These are phyloP conservation scores for Paguma larvata DNA, from an alignment of 2,797 vertebrate genomes.

Conservation along the genomic window DNA sequence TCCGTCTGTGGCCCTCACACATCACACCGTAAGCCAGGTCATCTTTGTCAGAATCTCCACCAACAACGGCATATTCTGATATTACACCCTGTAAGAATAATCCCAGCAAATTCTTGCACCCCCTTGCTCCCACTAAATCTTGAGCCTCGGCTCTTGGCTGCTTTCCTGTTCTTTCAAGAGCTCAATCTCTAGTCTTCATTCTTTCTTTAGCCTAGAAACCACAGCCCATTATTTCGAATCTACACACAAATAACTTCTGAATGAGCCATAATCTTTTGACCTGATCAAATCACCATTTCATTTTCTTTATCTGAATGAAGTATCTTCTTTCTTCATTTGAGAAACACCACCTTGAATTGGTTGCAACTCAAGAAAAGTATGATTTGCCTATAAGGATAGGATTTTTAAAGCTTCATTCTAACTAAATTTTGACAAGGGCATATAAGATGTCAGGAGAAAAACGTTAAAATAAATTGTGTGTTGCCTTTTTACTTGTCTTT, in stretches of 20 bases:
- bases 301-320: not conserved
- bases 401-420: conserved; percentile 29
- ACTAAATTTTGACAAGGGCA: not conserved
- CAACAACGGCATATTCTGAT: not conserved
- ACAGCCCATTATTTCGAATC: not conserved
- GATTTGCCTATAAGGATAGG: not conserved
- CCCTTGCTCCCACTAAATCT: not conserved
- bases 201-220: not conserved
- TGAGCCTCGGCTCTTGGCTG: not conserved
- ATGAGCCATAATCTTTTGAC: not conserved
- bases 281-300: not conserved
- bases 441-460: not conserved
- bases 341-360: not conserved
- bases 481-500: not conserved
- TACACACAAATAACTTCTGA: not conserved
- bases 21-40: not conserved
- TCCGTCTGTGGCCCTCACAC: not conserved
- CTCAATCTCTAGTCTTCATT: not conserved
- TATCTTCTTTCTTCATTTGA: not conserved
- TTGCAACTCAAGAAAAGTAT: not conserved
- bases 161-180: not conserved
- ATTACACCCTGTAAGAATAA: not conserved
- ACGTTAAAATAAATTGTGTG: not conserved
- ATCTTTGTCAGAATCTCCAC: not conserved
- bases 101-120: no score